A percentile compares a stretch with the other conserved stretches of the same genome.
Conservation (phyloP, 2,888 invertebrate genomes). For the Monoplex corrugatus region DNA sequence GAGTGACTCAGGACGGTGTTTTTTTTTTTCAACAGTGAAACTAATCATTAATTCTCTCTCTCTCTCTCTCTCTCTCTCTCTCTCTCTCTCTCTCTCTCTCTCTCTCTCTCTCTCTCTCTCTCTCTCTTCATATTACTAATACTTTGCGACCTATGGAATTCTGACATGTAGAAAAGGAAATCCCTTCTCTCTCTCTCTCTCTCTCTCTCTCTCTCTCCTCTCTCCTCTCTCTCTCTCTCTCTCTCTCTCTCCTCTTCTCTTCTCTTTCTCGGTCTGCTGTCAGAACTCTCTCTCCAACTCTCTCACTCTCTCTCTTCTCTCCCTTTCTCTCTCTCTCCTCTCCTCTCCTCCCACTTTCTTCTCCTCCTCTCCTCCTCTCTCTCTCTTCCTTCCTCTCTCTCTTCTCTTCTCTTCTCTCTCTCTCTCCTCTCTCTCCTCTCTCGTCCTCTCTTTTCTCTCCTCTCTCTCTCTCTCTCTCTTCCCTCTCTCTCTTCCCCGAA, state of each 20-base stretch:
- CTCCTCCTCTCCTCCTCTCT: no score
- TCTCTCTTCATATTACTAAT: no score
- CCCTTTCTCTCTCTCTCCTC: background rate
- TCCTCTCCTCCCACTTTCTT: no score
- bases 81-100: background rate
- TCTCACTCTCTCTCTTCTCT: background rate
- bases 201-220: background rate
- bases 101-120: background rate
- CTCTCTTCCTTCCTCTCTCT: no score
- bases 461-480: background rate
- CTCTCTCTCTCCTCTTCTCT: background rate
- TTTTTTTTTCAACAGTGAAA: no score
- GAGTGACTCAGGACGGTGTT: no score
- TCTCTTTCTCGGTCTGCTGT: background rate
- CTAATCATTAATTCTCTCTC: no score
- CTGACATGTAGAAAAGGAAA: no score
- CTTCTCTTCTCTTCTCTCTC: no score
- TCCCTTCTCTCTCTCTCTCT: background rate
- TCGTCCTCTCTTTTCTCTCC: background rate
- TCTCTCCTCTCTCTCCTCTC: background rate
- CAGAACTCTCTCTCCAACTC: no score
- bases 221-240: background rate
- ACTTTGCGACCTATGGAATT: no score
- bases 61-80: background rate
- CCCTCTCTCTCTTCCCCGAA: no score